Evolutionary conservation across 2,888 invertebrate genomes (phyloP).

Genomic region (Xestia xanthographa): DNA sequence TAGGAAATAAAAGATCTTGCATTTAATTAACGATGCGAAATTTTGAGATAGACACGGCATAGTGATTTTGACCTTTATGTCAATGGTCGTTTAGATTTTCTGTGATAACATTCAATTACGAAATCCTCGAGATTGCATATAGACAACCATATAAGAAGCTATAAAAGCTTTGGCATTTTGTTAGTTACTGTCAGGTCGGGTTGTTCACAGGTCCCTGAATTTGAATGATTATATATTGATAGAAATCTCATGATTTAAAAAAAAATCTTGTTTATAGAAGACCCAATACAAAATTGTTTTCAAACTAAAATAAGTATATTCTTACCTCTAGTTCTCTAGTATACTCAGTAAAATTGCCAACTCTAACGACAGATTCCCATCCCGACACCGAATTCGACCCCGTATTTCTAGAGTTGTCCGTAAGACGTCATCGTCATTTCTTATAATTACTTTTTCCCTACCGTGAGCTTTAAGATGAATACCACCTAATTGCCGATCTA

Average conservation of each 20-base stretch:
- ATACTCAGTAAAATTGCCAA: not conserved
- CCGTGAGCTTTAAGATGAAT: conserved; percentile 80
- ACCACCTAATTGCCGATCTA: conserved; percentile 85
- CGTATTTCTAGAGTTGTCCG: conserved; percentile 76
- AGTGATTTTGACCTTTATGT: conserved; percentile 53
- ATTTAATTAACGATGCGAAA: conserved; percentile 47
- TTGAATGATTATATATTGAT: not conserved
- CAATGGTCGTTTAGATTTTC: conserved; percentile 46
- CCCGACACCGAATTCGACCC: conserved; percentile 68
- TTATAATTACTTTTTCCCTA: conserved; percentile 84
- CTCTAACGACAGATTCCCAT: conserved; percentile 49
- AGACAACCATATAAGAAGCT: not conserved
- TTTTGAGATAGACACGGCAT: conserved; percentile 35
- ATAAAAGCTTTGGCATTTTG: not conserved
- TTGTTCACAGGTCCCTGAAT: not conserved
- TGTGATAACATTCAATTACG: conserved; percentile 50
- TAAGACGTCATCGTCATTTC: conserved; percentile 83
- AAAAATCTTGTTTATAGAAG: not conserved
- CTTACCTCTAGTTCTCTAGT: not conserved
- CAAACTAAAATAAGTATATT: not conserved
- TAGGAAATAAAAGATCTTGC: conserved; percentile 20
- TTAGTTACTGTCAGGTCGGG: not conserved
- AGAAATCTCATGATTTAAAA: not conserved
- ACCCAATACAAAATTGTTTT: not conserved
- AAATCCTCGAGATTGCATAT: conserved; percentile 32